These are phyloP conservation scores for Saxidomus purpurata DNA, from an alignment of 1,140 invertebrate species.

Conservation along the genomic window DNA sequence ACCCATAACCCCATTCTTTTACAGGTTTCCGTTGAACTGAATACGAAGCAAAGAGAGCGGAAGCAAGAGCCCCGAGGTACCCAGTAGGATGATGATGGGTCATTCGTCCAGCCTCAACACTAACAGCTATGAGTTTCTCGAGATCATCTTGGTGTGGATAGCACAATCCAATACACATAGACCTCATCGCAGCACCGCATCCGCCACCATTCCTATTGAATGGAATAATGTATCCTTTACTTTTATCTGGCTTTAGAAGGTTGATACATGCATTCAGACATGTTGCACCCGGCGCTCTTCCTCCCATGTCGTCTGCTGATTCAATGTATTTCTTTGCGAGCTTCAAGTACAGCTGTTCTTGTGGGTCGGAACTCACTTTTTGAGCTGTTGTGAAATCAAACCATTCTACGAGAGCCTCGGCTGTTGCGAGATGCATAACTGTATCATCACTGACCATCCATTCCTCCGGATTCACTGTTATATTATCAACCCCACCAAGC, in stretches of 20 bases:
- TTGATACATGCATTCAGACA: not conserved
- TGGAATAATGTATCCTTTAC: constrained; percentile 39
- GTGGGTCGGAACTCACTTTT: constrained; percentile 71
- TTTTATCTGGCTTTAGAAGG: constrained; percentile 15
- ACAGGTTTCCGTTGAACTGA: constrained; percentile 81
- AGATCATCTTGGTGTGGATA: constrained; percentile 80
- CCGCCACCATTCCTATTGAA: constrained; percentile 78
- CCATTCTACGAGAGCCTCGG: constrained; percentile 45
- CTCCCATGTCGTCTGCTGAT: constrained; percentile 2
- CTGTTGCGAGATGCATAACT: constrained; percentile 74
- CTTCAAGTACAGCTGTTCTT: not conserved
- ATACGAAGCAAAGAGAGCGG: constrained; percentile 84
- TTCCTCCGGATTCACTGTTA: constrained; percentile 65
- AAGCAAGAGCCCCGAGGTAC: constrained; percentile 83
- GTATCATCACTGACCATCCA: constrained; percentile 77
- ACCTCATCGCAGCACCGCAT: constrained; percentile 84
- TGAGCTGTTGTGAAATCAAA: not conserved
- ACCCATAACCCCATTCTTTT: constrained; percentile 78
- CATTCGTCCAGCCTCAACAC: constrained; percentile 84
- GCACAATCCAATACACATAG: constrained; percentile 84
- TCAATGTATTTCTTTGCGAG: constrained; percentile 19
- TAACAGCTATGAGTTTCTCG: constrained; percentile 82
- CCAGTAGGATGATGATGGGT: constrained; percentile 86
- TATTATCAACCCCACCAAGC: constrained; percentile 75
- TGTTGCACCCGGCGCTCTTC: constrained; percentile 31